A percentile compares a stretch with the other conserved stretches of the same genome.
phyloP scores from a whole-genome alignment of 2,888 invertebrate species.

The Apotomis capreana region DNA sequence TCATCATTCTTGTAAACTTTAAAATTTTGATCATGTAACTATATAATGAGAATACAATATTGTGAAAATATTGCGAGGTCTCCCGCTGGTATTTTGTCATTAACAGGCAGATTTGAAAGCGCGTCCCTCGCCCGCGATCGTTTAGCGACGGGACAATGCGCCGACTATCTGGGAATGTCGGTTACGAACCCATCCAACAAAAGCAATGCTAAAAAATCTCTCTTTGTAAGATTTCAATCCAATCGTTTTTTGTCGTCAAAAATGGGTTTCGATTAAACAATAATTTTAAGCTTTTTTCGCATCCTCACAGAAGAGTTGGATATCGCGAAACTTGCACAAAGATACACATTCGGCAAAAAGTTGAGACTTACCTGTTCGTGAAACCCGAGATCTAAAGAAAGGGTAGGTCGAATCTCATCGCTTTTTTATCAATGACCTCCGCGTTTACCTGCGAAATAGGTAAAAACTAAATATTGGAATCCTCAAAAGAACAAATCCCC shows the following conservation, averaged over 20 bases:
- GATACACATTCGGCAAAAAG: constrained; percentile 72
- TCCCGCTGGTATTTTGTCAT: constrained; percentile 81
- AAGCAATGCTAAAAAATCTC: constrained; percentile 75
- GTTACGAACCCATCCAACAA: constrained; percentile 75
- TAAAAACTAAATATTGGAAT: constrained; percentile 61
- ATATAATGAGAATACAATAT: constrained; percentile 70
- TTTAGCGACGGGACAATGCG: constrained; percentile 74
- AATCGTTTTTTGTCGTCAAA: constrained; percentile 68
- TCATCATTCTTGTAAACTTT: constrained; percentile 57
- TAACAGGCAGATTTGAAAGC: constrained; percentile 70
- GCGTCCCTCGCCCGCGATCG: constrained; percentile 66
- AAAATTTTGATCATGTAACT: constrained; percentile 57
- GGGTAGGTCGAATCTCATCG: constrained; percentile 74
- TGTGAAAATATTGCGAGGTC: constrained; percentile 72
- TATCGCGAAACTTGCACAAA: constrained; percentile 77
- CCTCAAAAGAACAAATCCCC: constrained; percentile 57
- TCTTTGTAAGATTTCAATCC: constrained; percentile 68
- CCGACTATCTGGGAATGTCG: constrained; percentile 80
- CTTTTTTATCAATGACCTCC: constrained; percentile 64
- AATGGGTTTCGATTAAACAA: constrained; percentile 76
- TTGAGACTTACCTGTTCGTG: constrained; percentile 80
- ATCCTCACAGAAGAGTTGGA: constrained; percentile 73
- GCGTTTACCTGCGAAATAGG: constrained; percentile 65
- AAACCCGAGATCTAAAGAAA: constrained; percentile 80
- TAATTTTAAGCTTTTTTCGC: constrained; percentile 68